Conservation (phyloP, 2,888 invertebrate species). For the Drosophila subsilvestris region DNA sequence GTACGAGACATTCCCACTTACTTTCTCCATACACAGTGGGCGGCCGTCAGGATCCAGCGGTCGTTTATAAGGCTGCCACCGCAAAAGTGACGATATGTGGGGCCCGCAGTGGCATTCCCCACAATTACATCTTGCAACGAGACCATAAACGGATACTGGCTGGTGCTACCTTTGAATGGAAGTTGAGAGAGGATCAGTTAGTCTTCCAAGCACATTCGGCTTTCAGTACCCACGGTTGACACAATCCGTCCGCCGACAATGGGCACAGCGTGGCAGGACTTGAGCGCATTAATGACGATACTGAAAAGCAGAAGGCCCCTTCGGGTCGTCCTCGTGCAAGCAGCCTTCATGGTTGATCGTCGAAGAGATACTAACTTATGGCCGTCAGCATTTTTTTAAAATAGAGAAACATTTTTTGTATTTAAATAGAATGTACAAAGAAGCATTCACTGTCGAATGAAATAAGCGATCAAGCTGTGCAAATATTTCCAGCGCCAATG, state of each 20-base stretch:
- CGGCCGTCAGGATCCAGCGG: conserved; percentile 82
- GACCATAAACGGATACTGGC: conserved; percentile 81
- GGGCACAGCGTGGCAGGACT: conserved; percentile 56
- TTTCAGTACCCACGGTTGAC: conserved; percentile 54
- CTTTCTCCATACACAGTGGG: conserved; percentile 82
- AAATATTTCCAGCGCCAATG: conserved; percentile 65
- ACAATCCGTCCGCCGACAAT: conserved; percentile 79
- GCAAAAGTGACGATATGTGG: conserved; percentile 80
- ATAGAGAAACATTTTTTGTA: conserved; percentile 50
- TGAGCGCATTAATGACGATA: conserved; percentile 1
- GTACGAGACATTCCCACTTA: conserved; percentile 41
- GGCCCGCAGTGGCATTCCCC: conserved; percentile 20
- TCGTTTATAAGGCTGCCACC: conserved; percentile 81
- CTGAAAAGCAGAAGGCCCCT: conserved; percentile 17
- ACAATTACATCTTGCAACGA: conserved; percentile 77
- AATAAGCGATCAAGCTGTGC: conserved; percentile 72
- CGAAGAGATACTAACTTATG: conserved; percentile 55
- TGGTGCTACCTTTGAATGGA: conserved; percentile 47
- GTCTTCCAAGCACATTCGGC: background rate
- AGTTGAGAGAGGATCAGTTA: conserved; percentile 15
- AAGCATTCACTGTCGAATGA: conserved; percentile 32
- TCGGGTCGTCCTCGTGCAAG: conserved; percentile 24
- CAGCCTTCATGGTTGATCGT: conserved; percentile 58
- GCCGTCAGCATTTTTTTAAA: conserved; percentile 43
- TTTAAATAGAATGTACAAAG: conserved; percentile 49